These are phyloP conservation scores for Melanostoma mellinum DNA, from an alignment of 2,888 invertebrate genomes.

Conservation along the genomic window DNA sequence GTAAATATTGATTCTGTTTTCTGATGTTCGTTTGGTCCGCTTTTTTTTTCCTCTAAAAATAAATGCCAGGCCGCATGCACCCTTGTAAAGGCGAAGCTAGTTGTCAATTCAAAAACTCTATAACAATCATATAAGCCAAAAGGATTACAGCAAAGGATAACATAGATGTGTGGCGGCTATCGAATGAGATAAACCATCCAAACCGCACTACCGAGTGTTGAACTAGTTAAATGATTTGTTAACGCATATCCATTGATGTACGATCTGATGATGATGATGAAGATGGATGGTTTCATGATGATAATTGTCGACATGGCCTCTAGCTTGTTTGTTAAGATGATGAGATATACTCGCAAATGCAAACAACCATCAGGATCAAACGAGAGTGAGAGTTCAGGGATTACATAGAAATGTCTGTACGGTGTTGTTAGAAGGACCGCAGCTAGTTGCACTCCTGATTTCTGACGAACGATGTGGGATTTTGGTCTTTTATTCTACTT, in stretches of 20 bases:
- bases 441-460: conserved; percentile 36
- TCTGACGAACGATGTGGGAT: conserved; percentile 12
- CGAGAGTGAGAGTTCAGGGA: conserved; percentile 42
- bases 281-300: conserved; percentile 42
- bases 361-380: conserved; percentile 52
- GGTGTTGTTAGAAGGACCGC: neutral
- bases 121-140: conserved; percentile 3
- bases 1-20: conserved; percentile 63
- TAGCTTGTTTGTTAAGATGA: conserved; percentile 66
- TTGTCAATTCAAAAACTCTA: conserved; percentile 9
- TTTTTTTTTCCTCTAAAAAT: conserved; percentile 40
- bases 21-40: conserved; percentile 58
- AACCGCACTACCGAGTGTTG: conserved; percentile 43
- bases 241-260: conserved; percentile 65
- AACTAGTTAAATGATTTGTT: conserved; percentile 71
- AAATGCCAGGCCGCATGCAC: conserved; percentile 31
- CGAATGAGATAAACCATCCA: conserved; percentile 53
- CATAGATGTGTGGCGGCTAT: neutral
- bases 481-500: conserved; percentile 48
- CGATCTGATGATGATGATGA: conserved; percentile 33
- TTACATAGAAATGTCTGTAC: conserved; percentile 1
- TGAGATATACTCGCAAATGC: conserved; percentile 59
- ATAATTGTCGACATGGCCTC: conserved; percentile 63
- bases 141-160: neutral
- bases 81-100: conserved; percentile 8